These are phyloP conservation scores for Lasioglossum albipes DNA, from an alignment of 1,140 invertebrate genomes.

Conservation along the genomic window DNA sequence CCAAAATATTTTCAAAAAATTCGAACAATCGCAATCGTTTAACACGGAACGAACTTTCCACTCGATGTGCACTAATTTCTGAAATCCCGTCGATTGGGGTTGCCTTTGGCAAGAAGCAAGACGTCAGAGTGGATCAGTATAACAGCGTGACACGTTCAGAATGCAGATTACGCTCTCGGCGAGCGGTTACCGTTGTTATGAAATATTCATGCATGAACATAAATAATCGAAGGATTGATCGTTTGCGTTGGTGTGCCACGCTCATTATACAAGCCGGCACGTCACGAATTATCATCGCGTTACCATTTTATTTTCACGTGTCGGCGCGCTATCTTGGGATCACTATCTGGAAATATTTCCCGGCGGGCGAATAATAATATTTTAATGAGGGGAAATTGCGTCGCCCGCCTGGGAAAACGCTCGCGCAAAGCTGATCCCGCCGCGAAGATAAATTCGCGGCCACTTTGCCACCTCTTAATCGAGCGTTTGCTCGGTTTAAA, in stretches of 20 bases:
- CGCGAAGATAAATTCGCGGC: background rate
- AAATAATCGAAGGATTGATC: slow-evolving; percentile 24
- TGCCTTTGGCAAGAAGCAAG: too few species aligned
- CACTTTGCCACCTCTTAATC: background rate
- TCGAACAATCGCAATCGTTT: too few species aligned
- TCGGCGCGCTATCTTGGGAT: background rate
- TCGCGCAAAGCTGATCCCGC: background rate
- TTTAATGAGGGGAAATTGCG: slow-evolving; percentile 32
- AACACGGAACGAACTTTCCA: too few species aligned
- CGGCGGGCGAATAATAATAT: slow-evolving; percentile 24
- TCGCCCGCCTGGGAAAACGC: background rate
- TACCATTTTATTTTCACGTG: slow-evolving; percentile 27
- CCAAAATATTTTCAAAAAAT: too few species aligned
- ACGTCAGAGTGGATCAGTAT: background rate
- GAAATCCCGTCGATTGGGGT: too few species aligned
- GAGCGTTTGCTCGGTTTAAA: background rate
- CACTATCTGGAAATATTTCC: background rate
- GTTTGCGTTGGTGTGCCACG: background rate
- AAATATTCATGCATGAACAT: slow-evolving; percentile 28
- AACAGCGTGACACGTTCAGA: background rate
- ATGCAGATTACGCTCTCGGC: background rate
- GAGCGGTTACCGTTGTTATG: background rate
- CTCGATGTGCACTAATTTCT: too few species aligned
- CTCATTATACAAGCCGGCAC: slow-evolving; percentile 28
- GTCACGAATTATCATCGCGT: slow-evolving; percentile 37